Base-by-base conservation (phyloP, 2,888 invertebrate species). In the Tubulanus polymorphus region DNA sequence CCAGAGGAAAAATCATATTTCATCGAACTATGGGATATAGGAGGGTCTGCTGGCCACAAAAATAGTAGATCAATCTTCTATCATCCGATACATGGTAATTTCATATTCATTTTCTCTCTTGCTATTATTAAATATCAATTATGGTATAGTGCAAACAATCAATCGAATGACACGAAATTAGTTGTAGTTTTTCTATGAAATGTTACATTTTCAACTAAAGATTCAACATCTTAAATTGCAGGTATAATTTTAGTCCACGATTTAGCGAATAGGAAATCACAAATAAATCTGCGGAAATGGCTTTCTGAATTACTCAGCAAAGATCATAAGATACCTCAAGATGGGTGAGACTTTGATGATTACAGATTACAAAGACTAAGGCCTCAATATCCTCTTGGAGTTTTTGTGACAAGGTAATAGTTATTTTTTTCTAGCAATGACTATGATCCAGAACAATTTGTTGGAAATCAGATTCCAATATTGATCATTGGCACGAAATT, bases 1-100 rank as follows among this genome's bases (percentile, higher is more conserved):
- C 89, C 91, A 23, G 87, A 88, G 57, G 94, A 96, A 76, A 88
- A 88, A 68, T 88, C 90, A 3, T 94, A 88, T 78, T 95, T 94
- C 77, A 84, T 97, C 26, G 97, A 99, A 81, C 83, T 97, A 30
- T 99, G 96, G 90, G 99, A 99, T 77, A 87, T 99, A 53, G 97
- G 97, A 3, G 97, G 97, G 1, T 94, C 93, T 62, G 87, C 90
- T 62, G 90, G 88, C 69, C 97, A 99, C 76, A 86, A 90, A 73
- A 94, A 92, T 77, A 89, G 93, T n/a, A 84, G 96, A 71, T 86
- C 88, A 60, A 91, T 96, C 1, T 97, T 97, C 80, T 96, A 96
- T 80, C 88, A 90, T 72, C 89, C 91, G 29, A 89, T 91, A 56
- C 90, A 96, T 82, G 99, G 96, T 84, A 81, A 51, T 60, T 64